Conservation (phyloP, 2,113 vertebrate genomes). For the Sorex araneus region DNA sequence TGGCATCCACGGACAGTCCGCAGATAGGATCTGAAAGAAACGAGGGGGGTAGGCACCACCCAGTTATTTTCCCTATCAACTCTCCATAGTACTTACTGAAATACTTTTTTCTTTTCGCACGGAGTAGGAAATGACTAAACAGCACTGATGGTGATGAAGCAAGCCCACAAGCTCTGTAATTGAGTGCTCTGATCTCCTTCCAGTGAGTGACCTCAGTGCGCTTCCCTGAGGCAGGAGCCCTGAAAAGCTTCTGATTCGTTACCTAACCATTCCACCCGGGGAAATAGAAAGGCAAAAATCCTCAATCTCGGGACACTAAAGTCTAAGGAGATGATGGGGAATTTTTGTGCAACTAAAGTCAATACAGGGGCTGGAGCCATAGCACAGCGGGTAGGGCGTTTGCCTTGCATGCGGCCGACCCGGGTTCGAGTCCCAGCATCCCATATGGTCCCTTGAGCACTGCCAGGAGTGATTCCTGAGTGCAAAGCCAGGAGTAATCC, state of each 20-base stretch:
- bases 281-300: constrained; percentile 18
- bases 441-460: too few relatives aligned
- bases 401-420: too few relatives aligned
- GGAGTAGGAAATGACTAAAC: constrained; percentile 59
- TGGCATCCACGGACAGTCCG: background rate
- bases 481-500: too few relatives aligned
- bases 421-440: too few relatives aligned
- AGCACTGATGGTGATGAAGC: constrained; percentile 5
- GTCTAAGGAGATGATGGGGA: background rate
- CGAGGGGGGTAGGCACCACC: background rate
- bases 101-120: constrained; percentile 7
- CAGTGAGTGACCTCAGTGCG: constrained; percentile 24
- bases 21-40: background rate
- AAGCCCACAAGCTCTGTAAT: constrained; percentile 10
- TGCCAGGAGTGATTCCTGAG: too few relatives aligned
- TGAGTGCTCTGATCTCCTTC: constrained; percentile 61
- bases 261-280: background rate
- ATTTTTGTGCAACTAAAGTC: constrained; percentile 9
- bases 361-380: background rate
- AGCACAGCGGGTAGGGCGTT: too few relatives aligned
- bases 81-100: constrained; percentile 22
- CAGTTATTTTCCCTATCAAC: constrained; percentile 37
- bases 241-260: constrained; percentile 49
- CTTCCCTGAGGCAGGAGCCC: constrained; percentile 5
- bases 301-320: background rate